Evolutionary conservation across 1,140 invertebrate species (phyloP), one percentile per base, ranked within the genome.

Genomic region (Apis mellifera): DNA sequence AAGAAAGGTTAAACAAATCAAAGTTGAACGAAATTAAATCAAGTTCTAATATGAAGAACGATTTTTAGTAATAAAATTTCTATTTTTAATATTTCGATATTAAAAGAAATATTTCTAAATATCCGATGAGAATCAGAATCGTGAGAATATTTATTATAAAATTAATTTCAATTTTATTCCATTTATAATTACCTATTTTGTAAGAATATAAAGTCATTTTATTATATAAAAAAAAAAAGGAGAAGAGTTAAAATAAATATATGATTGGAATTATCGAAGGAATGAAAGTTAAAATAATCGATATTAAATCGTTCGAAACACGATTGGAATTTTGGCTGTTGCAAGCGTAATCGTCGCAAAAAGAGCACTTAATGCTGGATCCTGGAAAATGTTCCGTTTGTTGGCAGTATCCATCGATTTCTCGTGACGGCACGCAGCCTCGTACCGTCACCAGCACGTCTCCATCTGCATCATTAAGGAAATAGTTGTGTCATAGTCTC

Each of bases 381-480:
- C 89, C 86, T 50, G 90, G 88, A 69, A 85, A 92, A 78, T 73
- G 70, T 76, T 90, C 81, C 73, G 82, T 55, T 59, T 87, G 79
- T 19, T 88, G 62, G 68, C 91, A 93, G 80, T 93, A 93, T 42
- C 82, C 86, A 59, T 80, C 84, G 73, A 86, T 84, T 59, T 86
- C 78, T 19, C 83, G 86, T n/a, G 88, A 88, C 57, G 89, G 83
- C 52, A 93, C 90, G 78, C 92, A 93, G 83, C 87, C 89, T 85
- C 92, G 84, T 50, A 93, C 85, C n/a, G 92, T 93, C 60, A 90
- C 83, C 66, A 90, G 84, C 66, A 91, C 76, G 69, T 92, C 89
- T 65, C 83, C 88, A 83, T 93, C 92, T 93, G 83, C 73, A 91
- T 90, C 82, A 77, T 78, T 60, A 60, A 50, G 57, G 23, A 54